phyloP scores from a whole-genome alignment of 2,888 invertebrate genomes.

The Aphodius sticticus region DNA sequence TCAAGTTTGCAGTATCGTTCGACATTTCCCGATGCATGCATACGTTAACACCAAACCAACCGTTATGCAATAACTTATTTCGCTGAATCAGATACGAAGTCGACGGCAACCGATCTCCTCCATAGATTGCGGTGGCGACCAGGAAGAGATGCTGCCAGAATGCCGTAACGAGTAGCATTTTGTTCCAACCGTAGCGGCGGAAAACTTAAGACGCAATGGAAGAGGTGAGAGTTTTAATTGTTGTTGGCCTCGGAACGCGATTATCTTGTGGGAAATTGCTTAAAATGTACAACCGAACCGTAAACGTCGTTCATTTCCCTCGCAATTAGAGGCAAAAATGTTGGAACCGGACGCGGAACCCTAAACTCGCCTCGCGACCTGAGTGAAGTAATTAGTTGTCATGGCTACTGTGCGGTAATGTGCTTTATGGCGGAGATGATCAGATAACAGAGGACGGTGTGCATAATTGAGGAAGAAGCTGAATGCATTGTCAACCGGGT shows the following conservation, averaged over 20 bases:
- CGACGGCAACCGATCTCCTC: not conserved
- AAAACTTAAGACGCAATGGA: not conserved
- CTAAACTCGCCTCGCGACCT: not conserved
- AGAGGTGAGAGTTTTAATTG: not conserved
- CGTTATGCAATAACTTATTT: not conserved
- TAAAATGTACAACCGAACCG: not conserved
- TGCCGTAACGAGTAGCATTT: too few species aligned
- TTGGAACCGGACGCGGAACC: not conserved
- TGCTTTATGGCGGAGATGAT: not conserved
- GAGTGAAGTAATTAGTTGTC: not conserved
- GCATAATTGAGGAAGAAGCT: slow-evolving; percentile 4
- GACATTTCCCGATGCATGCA: not conserved
- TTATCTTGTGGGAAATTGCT: not conserved
- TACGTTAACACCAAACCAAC: not conserved
- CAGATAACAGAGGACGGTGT: not conserved
- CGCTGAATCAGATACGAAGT: not conserved
- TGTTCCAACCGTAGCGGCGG: too few species aligned
- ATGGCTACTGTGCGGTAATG: not conserved
- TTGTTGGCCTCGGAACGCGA: not conserved
- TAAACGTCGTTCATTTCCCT: not conserved
- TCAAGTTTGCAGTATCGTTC: not conserved
- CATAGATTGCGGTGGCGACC: not conserved
- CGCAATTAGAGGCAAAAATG: not conserved
- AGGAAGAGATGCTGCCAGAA: not conserved
- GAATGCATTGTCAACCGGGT: not conserved